Conservation (phyloP, 2,888 invertebrate genomes). For the Thera obeliscata region DNA sequence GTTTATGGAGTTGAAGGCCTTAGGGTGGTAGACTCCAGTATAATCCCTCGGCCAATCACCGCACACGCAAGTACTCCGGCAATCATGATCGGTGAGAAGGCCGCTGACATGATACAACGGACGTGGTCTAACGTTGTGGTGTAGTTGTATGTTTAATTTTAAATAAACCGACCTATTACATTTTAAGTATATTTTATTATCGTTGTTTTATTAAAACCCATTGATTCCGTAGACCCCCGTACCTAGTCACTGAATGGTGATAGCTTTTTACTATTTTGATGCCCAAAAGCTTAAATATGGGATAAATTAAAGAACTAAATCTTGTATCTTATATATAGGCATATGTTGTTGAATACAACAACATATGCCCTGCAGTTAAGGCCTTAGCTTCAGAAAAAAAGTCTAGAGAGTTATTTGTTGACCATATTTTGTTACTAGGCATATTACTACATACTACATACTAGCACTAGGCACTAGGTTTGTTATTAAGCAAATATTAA, state of each 20-base stretch:
- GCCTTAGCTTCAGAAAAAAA: too few species aligned
- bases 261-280: not conserved
- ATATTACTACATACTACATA: too few species aligned
- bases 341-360: too few species aligned
- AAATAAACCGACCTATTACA: slow-evolving; percentile 40
- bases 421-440: too few species aligned
- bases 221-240: not conserved
- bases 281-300: too few species aligned
- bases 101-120: slow-evolving; percentile 86
- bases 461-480: too few species aligned
- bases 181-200: slow-evolving; percentile 24
- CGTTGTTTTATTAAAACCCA: slow-evolving; percentile 21
- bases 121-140: slow-evolving; percentile 75
- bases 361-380: too few species aligned
- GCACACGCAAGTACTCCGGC: slow-evolving; percentile 88
- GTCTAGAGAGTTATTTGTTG: too few species aligned
- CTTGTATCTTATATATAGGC: too few species aligned
- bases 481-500: too few species aligned
- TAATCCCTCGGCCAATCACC: slow-evolving; percentile 86
- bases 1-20: slow-evolving; percentile 86
- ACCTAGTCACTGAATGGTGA: not conserved
- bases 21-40: slow-evolving; percentile 88
- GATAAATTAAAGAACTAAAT: too few species aligned
- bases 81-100: slow-evolving; percentile 90
- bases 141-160: slow-evolving; percentile 30